Evolutionary conservation across 2,888 invertebrate genomes (phyloP).

Genomic region (Ormyrus rosae): DNA sequence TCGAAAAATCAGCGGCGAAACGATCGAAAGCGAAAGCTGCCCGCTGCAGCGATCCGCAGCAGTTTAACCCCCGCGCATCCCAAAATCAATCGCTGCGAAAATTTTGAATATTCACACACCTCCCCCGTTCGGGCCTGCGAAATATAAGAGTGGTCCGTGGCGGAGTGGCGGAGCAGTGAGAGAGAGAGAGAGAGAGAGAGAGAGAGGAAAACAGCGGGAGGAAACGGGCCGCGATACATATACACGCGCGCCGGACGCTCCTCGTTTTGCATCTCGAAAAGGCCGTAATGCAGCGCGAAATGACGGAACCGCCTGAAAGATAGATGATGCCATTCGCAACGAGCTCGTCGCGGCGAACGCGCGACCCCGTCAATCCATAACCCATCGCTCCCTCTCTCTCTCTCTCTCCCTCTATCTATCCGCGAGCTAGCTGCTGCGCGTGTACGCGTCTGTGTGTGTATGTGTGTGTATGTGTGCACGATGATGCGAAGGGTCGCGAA

Average conservation of each 20-base stretch:
- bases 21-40: not conserved
- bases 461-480: not conserved
- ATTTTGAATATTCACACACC: conserved; percentile 41
- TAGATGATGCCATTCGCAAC: conserved; percentile 70
- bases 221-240: not conserved
- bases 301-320: conserved; percentile 71
- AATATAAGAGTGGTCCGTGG: not conserved
- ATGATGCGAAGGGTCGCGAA: conserved; percentile 24
- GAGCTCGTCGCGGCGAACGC: conserved; percentile 57
- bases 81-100: conserved; percentile 36
- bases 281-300: conserved; percentile 61
- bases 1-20: not conserved
- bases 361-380: conserved; percentile 69
- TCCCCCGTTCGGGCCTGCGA: not conserved
- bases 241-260: not conserved
- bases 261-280: conserved; percentile 42
- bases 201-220: no score
- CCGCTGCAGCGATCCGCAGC: no score
- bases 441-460: not conserved
- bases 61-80: not conserved
- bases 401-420: conserved; percentile 16
- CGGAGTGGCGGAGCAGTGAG: no score
- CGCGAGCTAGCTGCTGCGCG: not conserved
- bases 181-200: not conserved
- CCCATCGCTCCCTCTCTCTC: conserved; percentile 49